A percentile compares a stretch with the other conserved stretches of the same genome.
Conservation (phyloP, 2,113 vertebrate species). For the Platanista minor region DNA sequence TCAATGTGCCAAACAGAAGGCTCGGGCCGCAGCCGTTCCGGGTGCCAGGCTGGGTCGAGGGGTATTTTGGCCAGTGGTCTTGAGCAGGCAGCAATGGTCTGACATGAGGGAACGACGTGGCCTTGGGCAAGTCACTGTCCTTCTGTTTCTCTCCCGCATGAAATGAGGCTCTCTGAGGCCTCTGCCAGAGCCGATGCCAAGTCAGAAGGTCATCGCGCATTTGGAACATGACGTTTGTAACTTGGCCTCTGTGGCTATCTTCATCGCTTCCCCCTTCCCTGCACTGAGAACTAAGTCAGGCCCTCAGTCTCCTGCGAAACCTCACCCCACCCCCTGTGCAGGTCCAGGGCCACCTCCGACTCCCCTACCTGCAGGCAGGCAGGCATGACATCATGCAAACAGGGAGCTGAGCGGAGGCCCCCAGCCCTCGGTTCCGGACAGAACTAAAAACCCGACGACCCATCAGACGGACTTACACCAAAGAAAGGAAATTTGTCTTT, state of each 20-base stretch:
- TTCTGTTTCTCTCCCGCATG: background rate
- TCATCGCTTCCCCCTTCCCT: background rate
- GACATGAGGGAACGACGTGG: rapidly evolving
- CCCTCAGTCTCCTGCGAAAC: background rate
- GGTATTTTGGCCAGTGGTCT: background rate
- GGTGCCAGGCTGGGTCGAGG: rapidly evolving
- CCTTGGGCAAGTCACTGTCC: background rate
- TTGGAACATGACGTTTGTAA: background rate
- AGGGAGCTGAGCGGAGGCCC: background rate
- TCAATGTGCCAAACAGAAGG: rapidly evolving
- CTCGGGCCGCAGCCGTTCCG: background rate
- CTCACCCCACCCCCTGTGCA: background rate
- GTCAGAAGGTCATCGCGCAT: background rate
- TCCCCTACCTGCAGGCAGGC: background rate
- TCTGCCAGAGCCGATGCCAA: background rate
- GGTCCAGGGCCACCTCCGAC: background rate
- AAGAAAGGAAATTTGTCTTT: conserved; percentile 57
- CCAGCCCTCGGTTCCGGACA: background rate
- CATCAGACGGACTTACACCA: conserved; percentile 31
- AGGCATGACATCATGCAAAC: background rate
- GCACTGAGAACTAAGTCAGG: background rate
- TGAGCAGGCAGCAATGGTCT: background rate
- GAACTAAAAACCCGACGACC: conserved; percentile 51
- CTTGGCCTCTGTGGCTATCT: background rate
- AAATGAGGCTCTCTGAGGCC: background rate